Evolutionary conservation across 1,140 invertebrate genomes (phyloP).

Genomic region (Platorchestia sp.): DNA sequence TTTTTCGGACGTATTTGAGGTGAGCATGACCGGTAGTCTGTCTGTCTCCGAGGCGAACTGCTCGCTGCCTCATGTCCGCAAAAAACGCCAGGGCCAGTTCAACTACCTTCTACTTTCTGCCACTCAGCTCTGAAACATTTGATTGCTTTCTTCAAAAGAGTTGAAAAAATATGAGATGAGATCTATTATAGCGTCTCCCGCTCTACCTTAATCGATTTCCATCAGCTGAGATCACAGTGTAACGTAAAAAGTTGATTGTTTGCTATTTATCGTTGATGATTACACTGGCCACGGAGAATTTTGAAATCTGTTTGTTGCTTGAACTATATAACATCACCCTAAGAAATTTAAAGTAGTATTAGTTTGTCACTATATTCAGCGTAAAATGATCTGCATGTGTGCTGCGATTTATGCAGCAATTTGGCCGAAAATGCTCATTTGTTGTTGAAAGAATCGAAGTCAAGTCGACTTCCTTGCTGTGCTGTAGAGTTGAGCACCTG

Average conservation of each 20-base stretch:
- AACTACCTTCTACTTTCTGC: neutral
- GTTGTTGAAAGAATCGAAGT: neutral
- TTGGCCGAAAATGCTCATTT: too few relatives aligned
- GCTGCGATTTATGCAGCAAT: too few relatives aligned
- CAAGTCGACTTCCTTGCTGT: neutral
- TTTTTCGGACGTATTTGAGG: neutral
- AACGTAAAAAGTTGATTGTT: neutral
- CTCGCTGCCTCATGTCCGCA: neutral
- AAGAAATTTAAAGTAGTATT: neutral
- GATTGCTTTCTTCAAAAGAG: neutral
- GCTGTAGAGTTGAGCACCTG: too few relatives aligned
- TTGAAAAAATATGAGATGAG: neutral
- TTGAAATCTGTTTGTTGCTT: neutral
- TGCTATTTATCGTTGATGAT: neutral
- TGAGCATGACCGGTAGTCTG: neutral
- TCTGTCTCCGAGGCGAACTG: neutral
- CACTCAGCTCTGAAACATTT: neutral
- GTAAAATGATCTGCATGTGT: too few relatives aligned
- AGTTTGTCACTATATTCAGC: neutral
- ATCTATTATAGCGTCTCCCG: neutral
- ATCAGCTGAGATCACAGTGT: neutral
- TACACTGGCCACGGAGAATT: neutral
- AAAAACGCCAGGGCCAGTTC: neutral
- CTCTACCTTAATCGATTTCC: neutral
- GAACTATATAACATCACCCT: neutral